Evolutionary conservation across 1,140 invertebrate genomes (phyloP).

Genomic region (Gryon sp.): DNA sequence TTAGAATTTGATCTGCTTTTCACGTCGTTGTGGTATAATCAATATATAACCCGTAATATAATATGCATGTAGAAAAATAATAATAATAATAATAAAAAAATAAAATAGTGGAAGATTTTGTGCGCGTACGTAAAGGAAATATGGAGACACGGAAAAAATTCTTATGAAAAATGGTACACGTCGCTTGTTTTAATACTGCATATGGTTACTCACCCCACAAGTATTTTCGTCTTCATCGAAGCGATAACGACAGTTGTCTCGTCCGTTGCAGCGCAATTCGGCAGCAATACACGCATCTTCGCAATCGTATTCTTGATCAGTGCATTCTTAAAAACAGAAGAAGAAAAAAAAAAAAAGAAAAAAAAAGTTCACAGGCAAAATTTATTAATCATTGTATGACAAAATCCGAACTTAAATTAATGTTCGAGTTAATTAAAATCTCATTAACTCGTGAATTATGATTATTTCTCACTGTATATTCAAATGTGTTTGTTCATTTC

Average conservation of each 20-base stretch:
- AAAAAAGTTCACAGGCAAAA: conserved; percentile 27
- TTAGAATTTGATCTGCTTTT: too few relatives aligned
- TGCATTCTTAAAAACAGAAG: conserved; percentile 79
- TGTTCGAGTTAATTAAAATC: too few relatives aligned
- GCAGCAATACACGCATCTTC: conserved; percentile 90
- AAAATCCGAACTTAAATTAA: too few relatives aligned
- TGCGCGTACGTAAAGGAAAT: conserved; percentile 40
- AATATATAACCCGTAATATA: too few relatives aligned
- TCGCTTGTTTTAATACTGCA: conserved; percentile 40
- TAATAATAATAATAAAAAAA: too few relatives aligned
- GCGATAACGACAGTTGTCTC: conserved; percentile 89
- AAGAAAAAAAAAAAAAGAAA: conserved; percentile 67
- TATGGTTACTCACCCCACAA: conserved; percentile 84
- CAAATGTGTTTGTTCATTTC: too few relatives aligned
- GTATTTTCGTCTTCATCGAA: conserved; percentile 88
- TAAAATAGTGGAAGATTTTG: too few relatives aligned
- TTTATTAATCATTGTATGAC: too few relatives aligned
- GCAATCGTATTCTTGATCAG: conserved; percentile 87
- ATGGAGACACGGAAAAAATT: conserved; percentile 36
- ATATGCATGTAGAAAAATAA: too few relatives aligned
- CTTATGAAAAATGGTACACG: background rate
- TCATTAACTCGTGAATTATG: too few relatives aligned
- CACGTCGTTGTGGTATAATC: too few relatives aligned
- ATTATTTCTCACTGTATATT: too few relatives aligned
- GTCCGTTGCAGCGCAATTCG: conserved; percentile 86